Base-by-base conservation (phyloP, 2,797 vertebrate genomes). In the Gymnopithys bicolor region DNA sequence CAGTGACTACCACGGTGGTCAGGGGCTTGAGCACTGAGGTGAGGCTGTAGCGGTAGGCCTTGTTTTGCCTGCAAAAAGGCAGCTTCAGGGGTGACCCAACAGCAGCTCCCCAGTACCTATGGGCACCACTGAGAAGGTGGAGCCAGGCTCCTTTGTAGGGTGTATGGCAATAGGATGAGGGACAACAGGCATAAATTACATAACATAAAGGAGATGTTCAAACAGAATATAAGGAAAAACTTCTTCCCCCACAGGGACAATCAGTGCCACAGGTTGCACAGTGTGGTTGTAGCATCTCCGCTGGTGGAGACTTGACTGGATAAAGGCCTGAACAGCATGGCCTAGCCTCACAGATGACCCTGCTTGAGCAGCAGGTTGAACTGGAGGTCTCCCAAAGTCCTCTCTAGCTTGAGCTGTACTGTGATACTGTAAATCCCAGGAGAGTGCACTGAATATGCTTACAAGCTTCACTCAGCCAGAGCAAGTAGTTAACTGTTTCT, bases 1-100 rank as follows among this genome's bases (percentile, higher is more conserved):
- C 15, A 46, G 73, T 33, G 53, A 28, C 30, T 22, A 3, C 21
- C 13, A 23, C 7, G n/a, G 22, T 46, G 27, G 9, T 46, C 25
- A 22, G 52, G 32, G 25, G 11, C 35, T 90, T 62, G 33, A 68
- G 49, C 41, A 11, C 28, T 41, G 33, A 41, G 23, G 9, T n/a
- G 46, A 77, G 55, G 11, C 28, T 66, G 7, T 37, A 21, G 55
- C 49, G 30, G 32, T 33, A 21, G 51, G 19, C 12, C 37, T 84
- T 58, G 14, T 62, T 81, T 32, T 19, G 37, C 24, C 17, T 43
- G 11, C 19, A 63, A 45, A 82, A 35, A 55, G 67, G 59, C 2
- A 1, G 18, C 53, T 63, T 82, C 6, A 2, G 1, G n/a, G 10
- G 9, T 16, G 2, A 41, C 27, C 13, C 5, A 35, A 5, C 43